phyloP scores from a whole-genome alignment of 2,797 vertebrate genomes.

The Alcedo quadribrachys region DNA sequence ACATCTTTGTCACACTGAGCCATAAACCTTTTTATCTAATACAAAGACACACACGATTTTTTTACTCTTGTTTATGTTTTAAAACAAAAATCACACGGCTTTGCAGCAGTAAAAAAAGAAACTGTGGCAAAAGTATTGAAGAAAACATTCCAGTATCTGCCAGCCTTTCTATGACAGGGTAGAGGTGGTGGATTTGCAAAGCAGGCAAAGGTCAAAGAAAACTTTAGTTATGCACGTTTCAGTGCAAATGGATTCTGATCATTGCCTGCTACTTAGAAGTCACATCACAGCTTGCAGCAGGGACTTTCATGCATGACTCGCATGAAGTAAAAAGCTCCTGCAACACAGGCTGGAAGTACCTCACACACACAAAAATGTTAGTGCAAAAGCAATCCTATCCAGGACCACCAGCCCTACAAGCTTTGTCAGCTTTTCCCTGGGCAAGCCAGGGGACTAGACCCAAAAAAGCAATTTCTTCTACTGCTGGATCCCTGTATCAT shows the following conservation, averaged over 20 bases:
- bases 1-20: not conserved
- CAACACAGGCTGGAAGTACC: not conserved
- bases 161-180: not conserved
- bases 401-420: not conserved
- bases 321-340: not conserved
- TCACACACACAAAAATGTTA: not conserved
- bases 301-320: not conserved
- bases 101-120: not conserved
- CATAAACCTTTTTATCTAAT: not conserved
- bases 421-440: not conserved
- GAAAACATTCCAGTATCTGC: not conserved
- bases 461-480: not conserved
- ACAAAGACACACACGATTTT: not conserved
- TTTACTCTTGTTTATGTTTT: not conserved
- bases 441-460: not conserved
- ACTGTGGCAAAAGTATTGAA: not conserved
- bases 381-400: not conserved
- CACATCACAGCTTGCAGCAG: not conserved
- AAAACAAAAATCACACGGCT: not conserved
- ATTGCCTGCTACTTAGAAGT: not conserved
- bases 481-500: not conserved
- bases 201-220: not conserved
- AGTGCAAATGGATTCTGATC: not conserved
- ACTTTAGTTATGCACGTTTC: not conserved
- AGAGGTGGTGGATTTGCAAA: not conserved